Evolutionary conservation across 2,797 vertebrate genomes (phyloP), one percentile per base, ranked within the genome.

Genomic region (Oryzias sinensis): DNA sequence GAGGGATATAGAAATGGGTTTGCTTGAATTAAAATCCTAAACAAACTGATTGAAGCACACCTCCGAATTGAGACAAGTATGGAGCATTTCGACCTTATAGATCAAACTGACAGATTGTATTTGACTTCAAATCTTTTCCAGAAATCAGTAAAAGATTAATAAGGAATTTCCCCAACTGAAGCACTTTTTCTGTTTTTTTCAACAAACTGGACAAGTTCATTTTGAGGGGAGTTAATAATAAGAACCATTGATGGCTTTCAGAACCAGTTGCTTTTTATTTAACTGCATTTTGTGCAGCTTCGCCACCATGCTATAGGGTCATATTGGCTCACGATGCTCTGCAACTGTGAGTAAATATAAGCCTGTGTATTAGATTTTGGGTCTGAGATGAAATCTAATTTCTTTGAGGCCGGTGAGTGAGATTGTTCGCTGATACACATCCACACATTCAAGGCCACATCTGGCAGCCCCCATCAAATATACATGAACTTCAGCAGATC

Each of bases 321-420:
- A 87, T 87, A 88, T 87, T 88, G 72, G 71, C 74, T 87, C 78
- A 76, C 74, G 80, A 84, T 80, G 73, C 81, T 73, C 79, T 73
- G 81, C 75, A 81, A 83, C 83, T 80, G 83, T 81, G 86, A 82
- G 87, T 90, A 88, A 88, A 90, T 90, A 88, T 79, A 82, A 84
- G 80, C 70, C 71, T 67, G 83, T 82, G 82, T 85, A 89, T 90
- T 89, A 88, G 84, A 86, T 89, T 83, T 87, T 81, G 74, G 73
- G 65, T 65, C 75, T 59, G 64, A 79, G 84, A 87, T 84, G 80
- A 85, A 90, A 90, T 90, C 85, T 81, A 83, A 89, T 90, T 90
- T 89, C 78, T 80, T 46, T 33, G 49, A 76, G 80, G 76, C 74
- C 71, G 72, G 79, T 62, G 65, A 67, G 72, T 76, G 79, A 81